phyloP scores from a whole-genome alignment of 2,888 invertebrate genomes.

The Teleiodes luculella region DNA sequence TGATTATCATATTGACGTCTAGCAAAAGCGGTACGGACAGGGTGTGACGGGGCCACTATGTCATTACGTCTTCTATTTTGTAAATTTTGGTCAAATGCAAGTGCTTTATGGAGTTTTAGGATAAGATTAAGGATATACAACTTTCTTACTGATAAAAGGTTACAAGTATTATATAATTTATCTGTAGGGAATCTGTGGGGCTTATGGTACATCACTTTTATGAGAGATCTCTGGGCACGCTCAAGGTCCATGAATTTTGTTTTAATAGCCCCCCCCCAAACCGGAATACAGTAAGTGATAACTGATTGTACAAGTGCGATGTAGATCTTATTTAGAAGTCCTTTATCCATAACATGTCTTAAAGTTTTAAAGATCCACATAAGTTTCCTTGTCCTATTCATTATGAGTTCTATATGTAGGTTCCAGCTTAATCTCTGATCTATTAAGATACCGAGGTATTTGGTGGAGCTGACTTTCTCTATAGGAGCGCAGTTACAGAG shows the following conservation, averaged over 20 bases:
- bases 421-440: constrained; percentile 1
- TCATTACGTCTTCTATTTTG: not conserved
- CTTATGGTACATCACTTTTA: constrained; percentile 17
- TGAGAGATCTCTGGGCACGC: constrained; percentile 17
- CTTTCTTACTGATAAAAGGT: not conserved
- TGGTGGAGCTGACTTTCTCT: not conserved
- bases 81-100: not conserved
- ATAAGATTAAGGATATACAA: not conserved
- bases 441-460: constrained; percentile 1
- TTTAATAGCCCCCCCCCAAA: constrained; percentile 23
- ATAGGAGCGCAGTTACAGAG: not conserved
- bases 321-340: not conserved
- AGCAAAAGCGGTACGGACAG: not conserved
- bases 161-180: not conserved
- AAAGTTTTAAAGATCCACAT: too few relatives aligned
- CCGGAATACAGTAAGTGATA: constrained; percentile 15
- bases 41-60: not conserved
- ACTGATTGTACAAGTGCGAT: too few relatives aligned
- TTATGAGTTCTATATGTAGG: constrained; percentile 1
- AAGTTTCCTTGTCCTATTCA: constrained; percentile 12
- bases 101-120: not conserved
- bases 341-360: not conserved
- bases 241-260: too few relatives aligned
- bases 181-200: constrained; percentile 12
- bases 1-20: not conserved